phyloP scores from a whole-genome alignment of 2,888 invertebrate genomes.

The Acleris laterana region DNA sequence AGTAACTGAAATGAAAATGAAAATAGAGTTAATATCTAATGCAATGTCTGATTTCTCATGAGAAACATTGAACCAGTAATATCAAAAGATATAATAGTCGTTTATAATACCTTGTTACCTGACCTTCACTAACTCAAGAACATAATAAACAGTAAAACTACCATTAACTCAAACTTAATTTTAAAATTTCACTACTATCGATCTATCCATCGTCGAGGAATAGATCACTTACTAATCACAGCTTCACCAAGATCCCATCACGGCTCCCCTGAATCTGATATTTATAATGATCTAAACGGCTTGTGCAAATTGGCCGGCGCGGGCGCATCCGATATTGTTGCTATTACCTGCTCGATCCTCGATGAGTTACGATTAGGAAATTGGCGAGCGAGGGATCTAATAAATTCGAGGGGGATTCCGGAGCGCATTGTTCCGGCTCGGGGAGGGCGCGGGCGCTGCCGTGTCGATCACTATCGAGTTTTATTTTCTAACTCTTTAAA shows the following conservation, averaged over 20 bases:
- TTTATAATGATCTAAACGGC: slow-evolving; percentile 36
- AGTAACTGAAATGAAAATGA: too few relatives aligned
- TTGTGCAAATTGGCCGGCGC: slow-evolving; percentile 38
- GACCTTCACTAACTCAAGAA: too few relatives aligned
- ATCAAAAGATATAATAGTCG: too few relatives aligned
- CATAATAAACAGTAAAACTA: too few relatives aligned
- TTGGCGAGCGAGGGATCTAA: slow-evolving; percentile 74
- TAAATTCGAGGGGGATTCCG: slow-evolving; percentile 57
- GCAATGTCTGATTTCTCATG: too few relatives aligned
- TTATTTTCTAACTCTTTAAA: too few relatives aligned
- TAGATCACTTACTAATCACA: slow-evolving; percentile 1
- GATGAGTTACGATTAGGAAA: slow-evolving; percentile 79
- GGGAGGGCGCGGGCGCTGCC: background rate
- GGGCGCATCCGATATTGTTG: slow-evolving; percentile 35
- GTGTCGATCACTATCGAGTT: background rate
- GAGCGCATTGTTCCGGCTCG: slow-evolving; percentile 6
- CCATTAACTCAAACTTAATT: too few relatives aligned
- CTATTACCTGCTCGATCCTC: slow-evolving; percentile 53
- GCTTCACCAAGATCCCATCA: slow-evolving; percentile 12
- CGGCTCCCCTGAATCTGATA: slow-evolving; percentile 29
- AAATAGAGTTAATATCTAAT: too few relatives aligned
- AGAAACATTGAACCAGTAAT: too few relatives aligned
- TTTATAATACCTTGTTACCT: too few relatives aligned
- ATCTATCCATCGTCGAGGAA: background rate
- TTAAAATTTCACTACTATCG: background rate